A percentile compares a stretch with the other conserved stretches of the same genome.
phyloP scores from a whole-genome alignment of 1,140 invertebrate genomes.

The Saccostrea cuccullata region DNA sequence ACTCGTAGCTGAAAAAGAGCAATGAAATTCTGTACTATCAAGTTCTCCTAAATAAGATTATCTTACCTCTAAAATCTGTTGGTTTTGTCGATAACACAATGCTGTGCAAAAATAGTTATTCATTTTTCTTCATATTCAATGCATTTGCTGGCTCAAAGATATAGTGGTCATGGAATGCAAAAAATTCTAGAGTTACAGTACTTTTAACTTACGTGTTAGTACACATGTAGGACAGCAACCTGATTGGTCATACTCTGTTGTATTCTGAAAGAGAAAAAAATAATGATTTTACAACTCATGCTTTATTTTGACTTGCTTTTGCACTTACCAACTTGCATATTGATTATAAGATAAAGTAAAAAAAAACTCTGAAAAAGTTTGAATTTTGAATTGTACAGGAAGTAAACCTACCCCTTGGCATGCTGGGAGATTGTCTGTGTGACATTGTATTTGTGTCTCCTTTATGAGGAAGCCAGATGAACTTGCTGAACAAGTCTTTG shows the following conservation, averaged over 20 bases:
- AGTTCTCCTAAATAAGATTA: no score
- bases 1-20: background rate
- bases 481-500: constrained; percentile 56
- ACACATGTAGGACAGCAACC: constrained; percentile 65
- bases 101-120: no score
- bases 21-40: no score
- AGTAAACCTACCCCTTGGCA: constrained; percentile 57
- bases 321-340: no score
- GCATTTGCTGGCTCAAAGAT: no score
- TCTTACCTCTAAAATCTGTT: no score
- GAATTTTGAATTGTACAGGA: background rate
- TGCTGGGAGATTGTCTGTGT: constrained; percentile 52
- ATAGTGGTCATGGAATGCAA: no score
- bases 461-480: constrained; percentile 46
- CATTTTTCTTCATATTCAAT: no score
- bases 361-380: background rate
- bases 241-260: constrained; percentile 52
- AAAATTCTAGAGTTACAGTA: no score
- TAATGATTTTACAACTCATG: background rate
- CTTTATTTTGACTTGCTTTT: background rate
- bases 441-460: constrained; percentile 57
- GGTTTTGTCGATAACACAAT: no score
- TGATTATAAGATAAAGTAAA: background rate
- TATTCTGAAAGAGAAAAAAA: constrained; percentile 50
- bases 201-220: constrained; percentile 54